phyloP scores from a whole-genome alignment of 2,888 invertebrate species.

The Cantharis rufa region DNA sequence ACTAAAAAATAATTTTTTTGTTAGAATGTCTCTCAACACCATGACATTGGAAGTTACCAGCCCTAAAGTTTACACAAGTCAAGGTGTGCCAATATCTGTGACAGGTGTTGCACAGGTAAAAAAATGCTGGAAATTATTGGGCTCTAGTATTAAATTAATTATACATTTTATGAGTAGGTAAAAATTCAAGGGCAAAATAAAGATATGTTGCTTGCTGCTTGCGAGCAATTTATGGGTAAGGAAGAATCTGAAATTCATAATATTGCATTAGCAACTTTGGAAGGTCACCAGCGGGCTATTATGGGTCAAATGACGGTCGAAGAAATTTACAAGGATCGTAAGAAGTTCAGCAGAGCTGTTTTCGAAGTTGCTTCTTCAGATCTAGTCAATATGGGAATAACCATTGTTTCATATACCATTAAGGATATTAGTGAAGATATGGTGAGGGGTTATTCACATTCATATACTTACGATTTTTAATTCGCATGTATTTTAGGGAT shows the following conservation, averaged over 20 bases:
- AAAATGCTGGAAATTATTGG: background rate
- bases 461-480: background rate
- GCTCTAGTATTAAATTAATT: background rate
- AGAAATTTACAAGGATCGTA: slow-evolving; percentile 94
- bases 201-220: slow-evolving; percentile 87
- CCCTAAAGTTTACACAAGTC: slow-evolving; percentile 93
- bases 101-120: slow-evolving; percentile 95
- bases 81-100: slow-evolving; percentile 97
- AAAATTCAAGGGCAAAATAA: slow-evolving; percentile 89
- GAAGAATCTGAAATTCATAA: slow-evolving; percentile 85
- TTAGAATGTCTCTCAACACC: slow-evolving; percentile 90
- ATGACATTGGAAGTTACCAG: slow-evolving; percentile 97
- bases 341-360: slow-evolving; percentile 93
- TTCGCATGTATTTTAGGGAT: slow-evolving; percentile 65
- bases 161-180: slow-evolving; percentile 60
- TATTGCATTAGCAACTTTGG: slow-evolving; percentile 88
- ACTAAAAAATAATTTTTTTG: background rate
- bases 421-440: slow-evolving; percentile 95
- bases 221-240: slow-evolving; percentile 93
- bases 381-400: slow-evolving; percentile 95
- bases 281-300: slow-evolving; percentile 92
- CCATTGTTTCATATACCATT: slow-evolving; percentile 91
- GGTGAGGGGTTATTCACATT: slow-evolving; percentile 60
- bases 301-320: slow-evolving; percentile 98
- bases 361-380: slow-evolving; percentile 95